Evolutionary conservation across 2,888 invertebrate species (phyloP), one percentile per base, ranked within the genome.

Genomic region (Linyphia triangularis): DNA sequence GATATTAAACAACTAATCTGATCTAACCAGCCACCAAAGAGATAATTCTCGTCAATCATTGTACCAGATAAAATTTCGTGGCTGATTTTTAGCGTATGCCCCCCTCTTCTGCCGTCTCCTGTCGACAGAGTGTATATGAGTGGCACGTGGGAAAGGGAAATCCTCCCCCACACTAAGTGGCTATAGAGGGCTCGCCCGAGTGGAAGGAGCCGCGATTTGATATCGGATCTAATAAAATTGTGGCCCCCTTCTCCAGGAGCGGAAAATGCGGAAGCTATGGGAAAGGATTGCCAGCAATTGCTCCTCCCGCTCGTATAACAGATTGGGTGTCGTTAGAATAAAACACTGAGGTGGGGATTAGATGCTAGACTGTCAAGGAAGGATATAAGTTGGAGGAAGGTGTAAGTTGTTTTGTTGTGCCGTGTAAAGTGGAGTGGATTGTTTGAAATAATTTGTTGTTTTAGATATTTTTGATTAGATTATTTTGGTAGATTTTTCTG

Each of bases 201-300:
- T 69, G 82, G 61, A 73, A 51, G 33, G 83, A 24, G 37, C 33
- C 83, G 37, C 37, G 73, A 73, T 83, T 83, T 75, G 83, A 83
- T 83, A 83, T 83, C 83, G 73, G 83, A 73, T 65, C 83, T 83
- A 83, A 83, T 83, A 83, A 83, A 83, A 75, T 83, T 83, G 83
- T 73, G 83, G 82, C 70, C 26, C 79, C 37, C 69, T 37, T 28
- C 19, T 28, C 22, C 33, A n/a, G 33, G 33, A 30, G 61, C 69
- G 69, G 81, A 81, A 81, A 81, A 81, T 81, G 67, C 82, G 61
- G 40, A 61, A 82, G 28, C 61, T 72, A 61, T 61, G 61, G 26
- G 63, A 61, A 37, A 33, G 77, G 77, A 37, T 77, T 65, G 63
- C n/a, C 51, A n/a, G 43, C n/a, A 78, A 81, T 59, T 57, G 51